Conservation (phyloP, 2,888 invertebrate species). For the Operophtera brumata region DNA sequence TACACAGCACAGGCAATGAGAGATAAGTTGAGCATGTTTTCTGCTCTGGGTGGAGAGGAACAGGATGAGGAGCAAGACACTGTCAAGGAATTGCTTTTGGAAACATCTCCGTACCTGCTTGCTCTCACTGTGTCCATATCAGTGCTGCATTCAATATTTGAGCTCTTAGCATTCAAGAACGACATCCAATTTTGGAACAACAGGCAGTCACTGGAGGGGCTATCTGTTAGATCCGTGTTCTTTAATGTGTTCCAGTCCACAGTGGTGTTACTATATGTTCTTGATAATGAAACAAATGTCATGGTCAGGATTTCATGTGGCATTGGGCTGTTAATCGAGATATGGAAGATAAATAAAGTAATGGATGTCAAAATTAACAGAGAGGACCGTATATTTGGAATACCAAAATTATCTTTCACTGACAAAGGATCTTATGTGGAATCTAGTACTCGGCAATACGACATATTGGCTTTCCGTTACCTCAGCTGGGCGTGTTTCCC, state of each 20-base stretch:
- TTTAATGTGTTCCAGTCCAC: constrained; percentile 99
- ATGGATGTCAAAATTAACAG: constrained; percentile 89
- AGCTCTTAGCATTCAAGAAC: constrained; percentile 99
- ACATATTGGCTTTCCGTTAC: constrained; percentile 97
- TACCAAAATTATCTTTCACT: constrained; percentile 90
- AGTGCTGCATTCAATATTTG: constrained; percentile 97
- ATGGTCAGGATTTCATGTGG: constrained; percentile 97
- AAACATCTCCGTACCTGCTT: constrained; percentile 97
- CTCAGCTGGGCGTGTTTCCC: constrained; percentile 98
- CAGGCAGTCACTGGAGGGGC: constrained; percentile 96
- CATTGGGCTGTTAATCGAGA: constrained; percentile 96
- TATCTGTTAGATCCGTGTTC: constrained; percentile 98
- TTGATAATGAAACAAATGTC: constrained; percentile 99
- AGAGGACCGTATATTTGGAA: constrained; percentile 87
- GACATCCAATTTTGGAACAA: constrained; percentile 99
- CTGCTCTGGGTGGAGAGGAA: constrained; percentile 85
- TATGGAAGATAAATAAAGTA: constrained; percentile 99
- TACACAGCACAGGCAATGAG: constrained; percentile 98
- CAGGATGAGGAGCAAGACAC: constrained; percentile 94
- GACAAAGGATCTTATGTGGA: constrained; percentile 99
- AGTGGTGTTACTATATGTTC: constrained; percentile 96
- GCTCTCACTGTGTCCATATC: constrained; percentile 95
- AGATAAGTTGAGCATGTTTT: constrained; percentile 89
- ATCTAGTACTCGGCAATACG: constrained; percentile 96
- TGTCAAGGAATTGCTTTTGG: constrained; percentile 95